Conservation (phyloP, 2,888 invertebrate species). For the Spatulosminthurus flaviceps region DNA sequence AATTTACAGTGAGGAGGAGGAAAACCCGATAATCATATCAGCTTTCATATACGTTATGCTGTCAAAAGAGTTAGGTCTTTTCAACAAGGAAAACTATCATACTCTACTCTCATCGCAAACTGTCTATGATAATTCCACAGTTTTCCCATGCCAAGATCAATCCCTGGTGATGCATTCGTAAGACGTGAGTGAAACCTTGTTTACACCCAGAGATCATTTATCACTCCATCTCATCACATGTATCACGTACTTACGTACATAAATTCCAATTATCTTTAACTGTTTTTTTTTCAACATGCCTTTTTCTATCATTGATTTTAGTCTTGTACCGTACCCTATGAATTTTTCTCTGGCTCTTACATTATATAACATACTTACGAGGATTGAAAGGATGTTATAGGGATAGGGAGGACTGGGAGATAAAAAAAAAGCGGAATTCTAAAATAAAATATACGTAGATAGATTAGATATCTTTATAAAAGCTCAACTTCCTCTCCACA, state of each 20-base stretch:
- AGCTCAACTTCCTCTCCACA: too few species aligned
- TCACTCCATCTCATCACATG: constrained; percentile 15
- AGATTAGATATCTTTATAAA: too few species aligned
- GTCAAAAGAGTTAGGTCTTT: constrained; percentile 1
- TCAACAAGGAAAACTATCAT: background rate
- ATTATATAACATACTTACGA: too few species aligned
- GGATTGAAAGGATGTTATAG: too few species aligned
- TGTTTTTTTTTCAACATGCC: background rate
- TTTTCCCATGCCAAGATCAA: background rate
- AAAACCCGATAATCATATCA: background rate
- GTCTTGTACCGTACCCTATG: background rate
- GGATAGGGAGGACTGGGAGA: too few species aligned
- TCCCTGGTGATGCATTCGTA: background rate
- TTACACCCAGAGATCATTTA: constrained; percentile 20
- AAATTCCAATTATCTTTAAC: constrained; percentile 7
- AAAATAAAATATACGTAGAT: too few species aligned
- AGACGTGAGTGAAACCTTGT: constrained; percentile 9
- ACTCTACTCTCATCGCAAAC: background rate
- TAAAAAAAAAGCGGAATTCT: too few species aligned
- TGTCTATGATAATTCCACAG: background rate
- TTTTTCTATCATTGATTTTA: background rate
- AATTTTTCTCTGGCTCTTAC: too few species aligned
- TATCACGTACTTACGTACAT: constrained; percentile 10
- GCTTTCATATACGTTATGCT: background rate
- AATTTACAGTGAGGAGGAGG: background rate